Percentiles rank a stretch among this genome's conserved stretches.
Evolutionary conservation across 2,888 invertebrate genomes (phyloP).

Genomic region (Tanypteryx hageni): DNA sequence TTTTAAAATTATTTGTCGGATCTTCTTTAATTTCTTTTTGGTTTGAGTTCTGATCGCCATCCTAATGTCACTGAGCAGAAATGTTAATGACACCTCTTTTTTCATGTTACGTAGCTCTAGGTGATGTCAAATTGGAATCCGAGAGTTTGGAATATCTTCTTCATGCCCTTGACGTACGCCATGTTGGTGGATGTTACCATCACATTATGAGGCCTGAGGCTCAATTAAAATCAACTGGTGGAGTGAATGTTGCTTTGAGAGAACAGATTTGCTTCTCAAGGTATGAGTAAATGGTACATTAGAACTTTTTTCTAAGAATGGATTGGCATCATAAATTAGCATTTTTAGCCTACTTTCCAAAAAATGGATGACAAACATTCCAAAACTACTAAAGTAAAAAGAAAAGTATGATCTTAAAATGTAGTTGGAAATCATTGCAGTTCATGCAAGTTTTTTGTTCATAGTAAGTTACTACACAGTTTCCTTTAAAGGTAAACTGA

Average conservation of each 20-base stretch:
- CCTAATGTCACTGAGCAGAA: no score
- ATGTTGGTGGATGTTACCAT: slow-evolving; percentile 86
- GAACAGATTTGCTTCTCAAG: slow-evolving; percentile 81
- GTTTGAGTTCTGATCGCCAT: neutral
- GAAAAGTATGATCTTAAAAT: no score
- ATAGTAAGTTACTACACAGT: no score
- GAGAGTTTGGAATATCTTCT: slow-evolving; percentile 74
- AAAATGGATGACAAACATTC: no score
- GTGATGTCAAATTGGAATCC: slow-evolving; percentile 71
- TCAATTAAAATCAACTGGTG: slow-evolving; percentile 83
- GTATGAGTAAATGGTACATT: slow-evolving; percentile 72
- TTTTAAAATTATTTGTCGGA: neutral
- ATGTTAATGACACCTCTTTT: no score
- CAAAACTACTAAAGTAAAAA: no score
- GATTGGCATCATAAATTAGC: no score
- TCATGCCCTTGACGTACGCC: slow-evolving; percentile 83
- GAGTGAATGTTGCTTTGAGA: slow-evolving; percentile 83
- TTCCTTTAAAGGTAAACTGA: no score
- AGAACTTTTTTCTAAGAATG: no score
- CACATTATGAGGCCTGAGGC: slow-evolving; percentile 88
- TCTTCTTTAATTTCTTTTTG: neutral
- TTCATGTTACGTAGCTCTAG: slow-evolving; percentile 65
- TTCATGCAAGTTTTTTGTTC: no score
- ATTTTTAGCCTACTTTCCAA: no score
- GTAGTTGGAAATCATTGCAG: no score